phyloP scores from a whole-genome alignment of 2,113 vertebrate genomes.

The Alethe diademata region DNA sequence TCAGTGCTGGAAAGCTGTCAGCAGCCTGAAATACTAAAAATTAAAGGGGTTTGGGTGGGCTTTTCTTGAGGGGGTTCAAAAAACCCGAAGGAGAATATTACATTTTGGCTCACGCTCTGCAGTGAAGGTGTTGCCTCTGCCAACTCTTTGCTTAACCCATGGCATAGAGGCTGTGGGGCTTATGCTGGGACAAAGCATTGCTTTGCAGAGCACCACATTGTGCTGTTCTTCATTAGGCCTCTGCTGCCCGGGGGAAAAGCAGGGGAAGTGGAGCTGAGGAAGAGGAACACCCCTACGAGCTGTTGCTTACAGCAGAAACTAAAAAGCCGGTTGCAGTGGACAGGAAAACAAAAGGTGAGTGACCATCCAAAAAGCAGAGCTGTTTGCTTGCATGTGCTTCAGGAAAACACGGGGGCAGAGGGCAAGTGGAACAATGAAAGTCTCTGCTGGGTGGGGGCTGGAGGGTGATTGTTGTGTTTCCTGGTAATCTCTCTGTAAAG shows the following conservation, averaged over 20 bases:
- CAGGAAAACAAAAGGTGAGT: constrained; percentile 73
- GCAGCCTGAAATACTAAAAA: background rate
- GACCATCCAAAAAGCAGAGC: background rate
- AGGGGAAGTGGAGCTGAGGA: constrained; percentile 72
- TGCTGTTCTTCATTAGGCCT: constrained; percentile 70
- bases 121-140: background rate
- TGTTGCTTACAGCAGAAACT: constrained; percentile 89
- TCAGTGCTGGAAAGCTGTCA: background rate
- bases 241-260: constrained; percentile 76
- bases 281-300: constrained; percentile 91
- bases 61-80: background rate
- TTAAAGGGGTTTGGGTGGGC: background rate
- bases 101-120: background rate
- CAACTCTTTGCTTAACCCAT: background rate
- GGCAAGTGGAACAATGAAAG: background rate
- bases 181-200: background rate
- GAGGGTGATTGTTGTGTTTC: constrained; percentile 13
- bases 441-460: background rate
- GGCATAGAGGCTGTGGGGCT: background rate
- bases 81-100: background rate
- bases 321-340: constrained; percentile 76
- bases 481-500: background rate
- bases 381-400: background rate
- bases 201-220: background rate
- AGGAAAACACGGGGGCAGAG: background rate